phyloP scores from a whole-genome alignment of 2,888 invertebrate species.

The Acleris holmiana region DNA sequence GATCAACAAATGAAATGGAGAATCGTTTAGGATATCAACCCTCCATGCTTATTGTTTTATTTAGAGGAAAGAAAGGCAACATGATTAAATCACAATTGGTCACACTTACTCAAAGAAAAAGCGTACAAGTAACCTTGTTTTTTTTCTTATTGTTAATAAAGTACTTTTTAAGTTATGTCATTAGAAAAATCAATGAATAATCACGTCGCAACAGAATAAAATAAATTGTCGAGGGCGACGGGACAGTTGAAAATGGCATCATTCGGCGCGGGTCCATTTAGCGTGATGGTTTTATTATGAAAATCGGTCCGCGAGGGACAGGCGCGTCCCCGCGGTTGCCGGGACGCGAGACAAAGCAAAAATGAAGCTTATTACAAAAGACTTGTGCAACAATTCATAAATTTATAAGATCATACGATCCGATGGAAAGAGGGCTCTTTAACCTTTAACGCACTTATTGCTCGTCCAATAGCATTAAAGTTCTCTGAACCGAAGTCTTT shows the following conservation, averaged over 20 bases:
- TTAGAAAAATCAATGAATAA: conserved; percentile 55
- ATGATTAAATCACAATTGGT: no score
- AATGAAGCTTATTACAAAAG: conserved; percentile 35
- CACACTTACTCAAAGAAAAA: no score
- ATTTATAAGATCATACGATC: conserved; percentile 31
- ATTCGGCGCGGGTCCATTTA: conserved; percentile 66
- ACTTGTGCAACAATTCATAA: conserved; percentile 31
- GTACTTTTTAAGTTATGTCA: conserved; percentile 7
- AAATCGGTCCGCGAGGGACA: conserved; percentile 62
- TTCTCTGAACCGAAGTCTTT: neutral
- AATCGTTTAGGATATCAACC: conserved; percentile 16
- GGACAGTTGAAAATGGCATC: conserved; percentile 51
- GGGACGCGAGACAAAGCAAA: conserved; percentile 28
- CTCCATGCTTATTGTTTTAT: no score
- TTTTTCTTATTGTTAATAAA: neutral
- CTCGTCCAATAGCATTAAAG: conserved; percentile 6
- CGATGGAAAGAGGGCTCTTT: conserved; percentile 13
- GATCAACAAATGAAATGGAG: conserved; percentile 6
- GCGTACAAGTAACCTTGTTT: neutral
- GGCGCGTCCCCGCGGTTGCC: conserved; percentile 37
- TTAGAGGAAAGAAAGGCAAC: no score
- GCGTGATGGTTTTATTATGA: conserved; percentile 75
- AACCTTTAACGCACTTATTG: conserved; percentile 19
- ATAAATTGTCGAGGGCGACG: conserved; percentile 62
- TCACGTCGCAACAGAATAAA: conserved; percentile 50